Evolutionary conservation across 2,888 invertebrate species (phyloP), one percentile per base, ranked within the genome.

Genomic region (Agonum fuliginosum): DNA sequence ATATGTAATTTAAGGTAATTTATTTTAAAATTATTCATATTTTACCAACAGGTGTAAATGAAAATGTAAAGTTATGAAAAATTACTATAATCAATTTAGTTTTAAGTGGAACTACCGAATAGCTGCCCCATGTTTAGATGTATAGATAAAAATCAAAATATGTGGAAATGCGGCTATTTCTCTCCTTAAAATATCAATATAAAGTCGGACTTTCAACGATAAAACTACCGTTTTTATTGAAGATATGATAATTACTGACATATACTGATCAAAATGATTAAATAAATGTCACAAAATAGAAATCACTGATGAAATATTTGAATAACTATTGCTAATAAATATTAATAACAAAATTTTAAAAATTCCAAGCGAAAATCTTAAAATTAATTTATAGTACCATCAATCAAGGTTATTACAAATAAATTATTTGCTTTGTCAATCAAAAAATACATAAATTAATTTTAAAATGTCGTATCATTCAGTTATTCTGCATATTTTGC

Each of bases 211-310:
- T 54, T 54, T 54, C 54, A 54, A 24, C 22, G 5, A 27, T 54
- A 54, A 54, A 54, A 4, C 12, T 10, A 10, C n/a, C 24, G 22
- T n/a, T 54, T 51, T 54, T 54, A 54, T 54, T 54, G 54, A 54
- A 54, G 54, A 24, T 54, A 22, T 22, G 20, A 22, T 24, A 54
- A 54, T 54, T 24, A 22, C 22, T 54, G 54, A 24, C 51, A 51
- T 51, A 22, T 51, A 51, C 22, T 51, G 51, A 54, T 54, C 54
- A 54, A 54, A 54, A 54, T 54, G 54, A 24, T 54, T 54, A 24
- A 54, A 54, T 54, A 54, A 54, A 54, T 54, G 54, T 54, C 54
- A 54, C 22, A 54, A 54, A 54, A 24, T 54, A 54, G 54, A 54
- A 54, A 54, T 54, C 54, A 54, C 54, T 54, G 24, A 54, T 54